Percentiles rank a stretch among this genome's conserved stretches.
phyloP scores from a whole-genome alignment of 2,888 invertebrate species.

The Lasiommata megera region DNA sequence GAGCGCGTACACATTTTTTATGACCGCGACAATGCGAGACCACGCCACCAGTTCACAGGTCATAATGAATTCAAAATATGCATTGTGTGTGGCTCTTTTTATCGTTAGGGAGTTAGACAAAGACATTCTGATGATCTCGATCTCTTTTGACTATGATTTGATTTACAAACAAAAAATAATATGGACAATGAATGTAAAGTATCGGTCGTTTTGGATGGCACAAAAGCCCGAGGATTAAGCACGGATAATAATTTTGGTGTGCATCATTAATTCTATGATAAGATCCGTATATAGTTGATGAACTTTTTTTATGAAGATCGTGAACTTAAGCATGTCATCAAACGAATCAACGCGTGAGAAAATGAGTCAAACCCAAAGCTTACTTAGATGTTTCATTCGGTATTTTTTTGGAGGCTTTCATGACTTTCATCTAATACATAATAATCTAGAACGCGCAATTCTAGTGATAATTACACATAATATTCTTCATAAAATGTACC shows the following conservation, averaged over 20 bases:
- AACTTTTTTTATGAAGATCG: conserved; percentile 38
- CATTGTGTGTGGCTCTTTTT: conserved; percentile 64
- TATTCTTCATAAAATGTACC: conserved; percentile 57
- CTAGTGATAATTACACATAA: conserved; percentile 41
- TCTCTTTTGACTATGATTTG: conserved; percentile 45
- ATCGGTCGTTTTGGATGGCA: conserved; percentile 50
- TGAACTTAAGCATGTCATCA: conserved; percentile 21
- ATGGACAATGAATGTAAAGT: conserved; percentile 43
- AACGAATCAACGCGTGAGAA: conserved; percentile 35
- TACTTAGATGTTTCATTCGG: background rate
- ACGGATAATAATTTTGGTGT: conserved; percentile 60
- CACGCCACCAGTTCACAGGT: conserved; percentile 62
- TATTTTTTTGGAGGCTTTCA: no score
- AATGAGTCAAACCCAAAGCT: background rate
- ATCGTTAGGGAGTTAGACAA: conserved; percentile 60
- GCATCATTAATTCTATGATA: conserved; percentile 71
- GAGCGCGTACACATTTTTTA: conserved; percentile 43
- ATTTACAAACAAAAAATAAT: conserved; percentile 45
- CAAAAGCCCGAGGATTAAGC: conserved; percentile 38
- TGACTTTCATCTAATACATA: no score
- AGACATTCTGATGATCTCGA: conserved; percentile 53
- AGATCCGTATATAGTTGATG: conserved; percentile 48
- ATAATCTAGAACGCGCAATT: conserved; percentile 2
- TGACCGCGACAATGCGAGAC: conserved; percentile 46
- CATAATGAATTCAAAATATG: conserved; percentile 76